Evolutionary conservation across 2,888 invertebrate genomes (phyloP), one percentile per base, ranked within the genome.

Genomic region (Vandiemenella viatica): DNA sequence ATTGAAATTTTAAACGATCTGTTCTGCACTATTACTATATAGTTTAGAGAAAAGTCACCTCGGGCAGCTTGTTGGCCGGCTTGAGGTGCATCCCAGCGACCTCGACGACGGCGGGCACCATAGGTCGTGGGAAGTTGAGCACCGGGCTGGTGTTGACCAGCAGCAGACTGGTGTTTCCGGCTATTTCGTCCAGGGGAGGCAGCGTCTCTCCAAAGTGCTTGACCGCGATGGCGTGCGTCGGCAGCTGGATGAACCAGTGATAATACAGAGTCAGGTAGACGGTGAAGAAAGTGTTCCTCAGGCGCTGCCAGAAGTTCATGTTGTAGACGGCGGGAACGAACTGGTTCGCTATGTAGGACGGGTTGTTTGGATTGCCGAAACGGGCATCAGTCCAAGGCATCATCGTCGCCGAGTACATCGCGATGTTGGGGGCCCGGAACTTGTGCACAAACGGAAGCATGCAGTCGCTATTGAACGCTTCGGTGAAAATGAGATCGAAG

Each of bases 381-480:
- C 77, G 67, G 23, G 67, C 65, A 48, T 71, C 72, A 46, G 73
- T 68, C 74, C 75, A 80, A 0, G 79, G 76, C 74, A 78, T 73
- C 45, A 78, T 52, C 15, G 73, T 67, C 55, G 75, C 74, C 3
- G 79, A 74, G 7, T 74, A 73, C 4, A 78, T 57, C 0, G 69
- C 69, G 1, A 82, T 69, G 1, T 76, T 72, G 16, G 50, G 51
- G 0, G 75, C 77, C 38, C 72, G 63, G 13, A 81, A 70, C 56
- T 76, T 73, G 57, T 80, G 70, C 0, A 76, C 77, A 23, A 86
- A 62, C 2, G 76, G 79, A 55, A 82, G 64, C 61, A 76, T 76
- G 60, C 85, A 83, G 59, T 85, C 80, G 43, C 75, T 74, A 55
- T 80, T 81, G 60, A 86, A 85, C 49, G 74, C 74, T 63, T 86